Conservation (phyloP, 2,888 invertebrate species). For the Laspeyria flexula region DNA sequence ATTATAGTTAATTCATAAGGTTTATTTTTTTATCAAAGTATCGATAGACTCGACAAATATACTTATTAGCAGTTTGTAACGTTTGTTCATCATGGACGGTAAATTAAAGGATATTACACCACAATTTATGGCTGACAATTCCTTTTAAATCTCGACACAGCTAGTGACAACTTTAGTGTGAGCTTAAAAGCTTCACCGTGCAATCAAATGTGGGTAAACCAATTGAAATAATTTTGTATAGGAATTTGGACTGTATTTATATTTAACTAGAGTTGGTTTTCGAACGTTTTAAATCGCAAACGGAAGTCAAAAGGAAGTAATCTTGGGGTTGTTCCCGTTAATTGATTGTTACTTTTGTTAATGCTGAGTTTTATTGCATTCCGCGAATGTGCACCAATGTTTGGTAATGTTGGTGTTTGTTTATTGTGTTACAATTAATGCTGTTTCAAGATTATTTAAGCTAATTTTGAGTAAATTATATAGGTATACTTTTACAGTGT, state of each 20-base stretch:
- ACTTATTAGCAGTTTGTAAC: too few relatives aligned
- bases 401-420: constrained; percentile 32
- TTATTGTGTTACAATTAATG: constrained; percentile 28
- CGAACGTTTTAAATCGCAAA: neutral
- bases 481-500: too few relatives aligned
- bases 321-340: constrained; percentile 53
- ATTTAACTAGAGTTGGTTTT: constrained; percentile 12
- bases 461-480: neutral
- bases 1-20: too few relatives aligned
- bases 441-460: neutral
- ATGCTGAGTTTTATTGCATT: constrained; percentile 54
- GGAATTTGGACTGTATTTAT: constrained; percentile 21
- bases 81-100: neutral
- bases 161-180: constrained; percentile 23
- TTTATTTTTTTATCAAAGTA: too few relatives aligned
- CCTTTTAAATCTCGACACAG: constrained; percentile 14
- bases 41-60: too few relatives aligned
- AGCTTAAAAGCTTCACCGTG: constrained; percentile 22
- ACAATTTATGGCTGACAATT: constrained; percentile 2
- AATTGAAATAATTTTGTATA: constrained; percentile 23
- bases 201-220: constrained; percentile 31
- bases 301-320: constrained; percentile 45
- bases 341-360: constrained; percentile 67
- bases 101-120: neutral
- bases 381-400: constrained; percentile 22